A percentile compares a stretch with the other conserved stretches of the same genome.
Evolutionary conservation across 2,888 invertebrate genomes (phyloP).

Genomic region (Caenorhabditis zanzibari): DNA sequence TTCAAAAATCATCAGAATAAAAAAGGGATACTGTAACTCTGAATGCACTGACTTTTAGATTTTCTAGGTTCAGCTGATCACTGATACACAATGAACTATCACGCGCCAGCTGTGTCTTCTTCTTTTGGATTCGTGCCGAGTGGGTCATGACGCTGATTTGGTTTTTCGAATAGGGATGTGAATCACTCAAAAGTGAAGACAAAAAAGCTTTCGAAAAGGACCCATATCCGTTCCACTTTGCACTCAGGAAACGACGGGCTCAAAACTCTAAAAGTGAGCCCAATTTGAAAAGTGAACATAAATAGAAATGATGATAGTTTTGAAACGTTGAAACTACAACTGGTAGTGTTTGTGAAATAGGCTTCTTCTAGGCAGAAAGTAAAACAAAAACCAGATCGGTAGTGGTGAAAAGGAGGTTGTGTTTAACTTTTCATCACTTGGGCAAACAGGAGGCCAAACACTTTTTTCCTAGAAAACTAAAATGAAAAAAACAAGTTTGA

Average conservation of each 20-base stretch:
- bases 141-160: neutral
- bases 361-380: slow-evolving; percentile 52
- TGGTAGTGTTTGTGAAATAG: slow-evolving; percentile 37
- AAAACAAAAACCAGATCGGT: slow-evolving; percentile 56
- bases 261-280: neutral
- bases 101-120: neutral
- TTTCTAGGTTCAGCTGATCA: slow-evolving; percentile 5
- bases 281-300: slow-evolving; percentile 17
- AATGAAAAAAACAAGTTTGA: slow-evolving; percentile 43
- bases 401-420: slow-evolving; percentile 32
- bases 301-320: slow-evolving; percentile 41
- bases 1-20: neutral
- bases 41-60: neutral
- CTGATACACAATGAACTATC: neutral
- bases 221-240: too few relatives aligned
- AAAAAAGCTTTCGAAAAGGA: too few relatives aligned
- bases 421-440: slow-evolving; percentile 56
- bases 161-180: too few relatives aligned
- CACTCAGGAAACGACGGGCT: neutral
- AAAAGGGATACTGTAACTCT: neutral
- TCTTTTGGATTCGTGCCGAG: neutral
- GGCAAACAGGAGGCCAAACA: slow-evolving; percentile 48
- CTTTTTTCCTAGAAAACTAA: slow-evolving; percentile 33
- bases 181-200: too few relatives aligned
- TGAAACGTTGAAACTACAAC: slow-evolving; percentile 50